Evolutionary conservation across 2,888 invertebrate species (phyloP).

Genomic region (Xylophagus ater): DNA sequence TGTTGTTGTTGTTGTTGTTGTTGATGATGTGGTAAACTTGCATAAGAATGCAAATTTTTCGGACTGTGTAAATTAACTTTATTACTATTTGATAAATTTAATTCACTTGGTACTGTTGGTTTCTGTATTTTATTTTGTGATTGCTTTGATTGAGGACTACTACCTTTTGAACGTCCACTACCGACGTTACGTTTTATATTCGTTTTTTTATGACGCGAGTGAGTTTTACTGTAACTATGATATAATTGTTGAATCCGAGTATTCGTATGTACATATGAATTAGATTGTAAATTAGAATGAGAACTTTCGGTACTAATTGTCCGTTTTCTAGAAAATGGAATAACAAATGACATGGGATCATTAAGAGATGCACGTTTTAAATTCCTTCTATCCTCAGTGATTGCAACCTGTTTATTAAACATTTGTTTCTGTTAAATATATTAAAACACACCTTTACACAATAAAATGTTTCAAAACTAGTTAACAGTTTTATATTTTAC

Average conservation of each 20-base stretch:
- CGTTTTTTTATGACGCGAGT: conserved; percentile 19
- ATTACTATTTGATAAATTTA: too few relatives aligned
- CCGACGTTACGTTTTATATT: neutral
- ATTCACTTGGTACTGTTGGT: conserved; percentile 13
- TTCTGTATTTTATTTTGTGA: conserved; percentile 4
- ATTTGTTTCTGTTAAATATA: too few relatives aligned
- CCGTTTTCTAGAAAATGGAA: conserved; percentile 11
- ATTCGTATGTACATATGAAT: conserved; percentile 16
- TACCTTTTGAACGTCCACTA: neutral
- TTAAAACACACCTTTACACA: too few relatives aligned
- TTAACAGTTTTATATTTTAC: too few relatives aligned
- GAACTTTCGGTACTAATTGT: conserved; percentile 8
- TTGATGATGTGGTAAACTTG: conserved; percentile 15
- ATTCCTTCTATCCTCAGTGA: conserved; percentile 11
- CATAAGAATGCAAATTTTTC: conserved; percentile 16
- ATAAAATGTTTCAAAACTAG: too few relatives aligned
- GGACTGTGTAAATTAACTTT: conserved; percentile 11
- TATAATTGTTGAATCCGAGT: conserved; percentile 26
- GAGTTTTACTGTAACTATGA: conserved; percentile 24
- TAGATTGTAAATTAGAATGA: conserved; percentile 10
- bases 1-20: conserved; percentile 11
- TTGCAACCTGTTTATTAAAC: too few relatives aligned
- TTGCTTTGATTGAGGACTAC: too few relatives aligned
- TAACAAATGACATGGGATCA: conserved; percentile 2
- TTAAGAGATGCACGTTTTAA: conserved; percentile 12